These are phyloP conservation scores for Matsumyia berberina DNA, from an alignment of 2,888 invertebrate species.

Conservation along the genomic window DNA sequence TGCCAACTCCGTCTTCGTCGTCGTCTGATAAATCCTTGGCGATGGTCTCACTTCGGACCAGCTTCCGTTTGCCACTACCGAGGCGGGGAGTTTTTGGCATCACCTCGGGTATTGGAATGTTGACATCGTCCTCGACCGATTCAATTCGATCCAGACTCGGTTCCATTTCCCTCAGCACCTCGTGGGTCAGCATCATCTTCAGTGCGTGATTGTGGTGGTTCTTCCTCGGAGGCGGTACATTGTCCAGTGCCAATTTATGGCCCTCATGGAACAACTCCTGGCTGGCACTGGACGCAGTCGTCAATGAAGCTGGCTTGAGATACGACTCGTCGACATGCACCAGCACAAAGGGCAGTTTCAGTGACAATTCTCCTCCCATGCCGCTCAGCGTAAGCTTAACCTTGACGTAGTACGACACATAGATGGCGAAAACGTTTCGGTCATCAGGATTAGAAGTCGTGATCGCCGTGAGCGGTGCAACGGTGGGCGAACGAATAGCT, in stretches of 20 bases:
- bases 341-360: constrained; percentile 92
- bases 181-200: constrained; percentile 32
- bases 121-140: constrained; percentile 80
- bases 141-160: constrained; percentile 80
- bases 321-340: constrained; percentile 86
- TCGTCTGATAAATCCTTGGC: constrained; percentile 81
- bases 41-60: constrained; percentile 82
- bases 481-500: constrained; percentile 85
- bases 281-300: constrained; percentile 41
- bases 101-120: constrained; percentile 77
- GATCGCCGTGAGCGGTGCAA: constrained; percentile 77
- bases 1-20: constrained; percentile 42
- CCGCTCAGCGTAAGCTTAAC: constrained; percentile 92
- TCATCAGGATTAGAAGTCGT: constrained; percentile 84
- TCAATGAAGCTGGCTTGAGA: constrained; percentile 70
- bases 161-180: constrained; percentile 47
- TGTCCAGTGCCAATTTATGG: constrained; percentile 79
- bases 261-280: constrained; percentile 49
- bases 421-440: constrained; percentile 94
- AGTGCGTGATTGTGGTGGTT: constrained; percentile 70
- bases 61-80: constrained; percentile 78
- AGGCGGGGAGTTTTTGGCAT: constrained; percentile 44
- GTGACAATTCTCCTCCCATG: constrained; percentile 91
- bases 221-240: constrained; percentile 79
- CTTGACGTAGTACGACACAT: constrained; percentile 96